Percentiles rank a stretch among this genome's conserved stretches.
phyloP scores from a whole-genome alignment of 2,113 vertebrate genomes.

The Grantiella picta region DNA sequence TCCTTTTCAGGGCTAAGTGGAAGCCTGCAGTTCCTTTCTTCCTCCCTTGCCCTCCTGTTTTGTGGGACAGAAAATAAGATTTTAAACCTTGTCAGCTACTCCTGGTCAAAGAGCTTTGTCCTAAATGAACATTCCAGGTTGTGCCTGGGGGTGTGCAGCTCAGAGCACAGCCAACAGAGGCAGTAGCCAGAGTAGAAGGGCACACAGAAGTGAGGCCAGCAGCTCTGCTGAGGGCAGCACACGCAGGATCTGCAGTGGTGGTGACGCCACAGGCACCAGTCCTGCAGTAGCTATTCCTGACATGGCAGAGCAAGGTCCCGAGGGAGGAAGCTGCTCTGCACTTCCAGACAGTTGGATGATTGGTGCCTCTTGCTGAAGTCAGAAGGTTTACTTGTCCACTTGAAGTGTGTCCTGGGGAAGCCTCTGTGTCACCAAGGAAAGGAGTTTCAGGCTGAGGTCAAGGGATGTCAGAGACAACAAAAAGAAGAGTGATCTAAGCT shows the following conservation, averaged over 20 bases:
- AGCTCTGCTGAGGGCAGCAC: not conserved
- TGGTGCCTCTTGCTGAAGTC: not conserved
- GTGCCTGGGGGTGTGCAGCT: not conserved
- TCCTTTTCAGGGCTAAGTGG: not conserved
- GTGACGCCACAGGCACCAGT: not conserved
- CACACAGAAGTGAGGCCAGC: not conserved
- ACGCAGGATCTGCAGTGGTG: not conserved
- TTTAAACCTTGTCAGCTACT: not conserved
- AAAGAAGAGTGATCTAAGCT: not conserved
- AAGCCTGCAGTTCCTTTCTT: not conserved
- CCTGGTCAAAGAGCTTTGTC: not conserved
- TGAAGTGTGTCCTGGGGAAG: not conserved
- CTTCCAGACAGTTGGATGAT: too few relatives aligned
- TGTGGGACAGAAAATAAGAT: not conserved
- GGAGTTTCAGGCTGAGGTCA: not conserved
- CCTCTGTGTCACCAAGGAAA: not conserved
- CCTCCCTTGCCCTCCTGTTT: not conserved
- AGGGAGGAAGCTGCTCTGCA: not conserved
- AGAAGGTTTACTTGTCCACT: not conserved
- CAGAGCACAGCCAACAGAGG: not conserved
- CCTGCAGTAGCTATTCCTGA: not conserved
- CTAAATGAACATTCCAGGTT: not conserved
- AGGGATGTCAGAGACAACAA: not conserved
- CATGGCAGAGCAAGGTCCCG: rapidly evolving
- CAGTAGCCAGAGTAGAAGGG: not conserved